phyloP scores from a whole-genome alignment of 2,888 invertebrate species.

The Gerosis bhagava region DNA sequence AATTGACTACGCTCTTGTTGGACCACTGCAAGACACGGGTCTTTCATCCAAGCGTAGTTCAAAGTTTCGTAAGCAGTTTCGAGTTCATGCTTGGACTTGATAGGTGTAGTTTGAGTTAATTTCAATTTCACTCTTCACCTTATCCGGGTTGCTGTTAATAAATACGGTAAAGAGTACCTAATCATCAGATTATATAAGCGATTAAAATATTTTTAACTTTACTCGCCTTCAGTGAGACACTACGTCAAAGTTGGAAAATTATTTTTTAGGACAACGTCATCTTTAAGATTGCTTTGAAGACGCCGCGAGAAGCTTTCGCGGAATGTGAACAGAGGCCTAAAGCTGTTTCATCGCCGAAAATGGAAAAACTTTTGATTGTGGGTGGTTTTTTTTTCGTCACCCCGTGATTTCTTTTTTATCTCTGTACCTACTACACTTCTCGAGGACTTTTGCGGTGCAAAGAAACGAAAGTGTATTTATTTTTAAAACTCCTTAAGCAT shows the following conservation, averaged over 20 bases:
- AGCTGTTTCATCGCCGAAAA: conserved; percentile 59
- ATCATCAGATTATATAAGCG: too few relatives aligned
- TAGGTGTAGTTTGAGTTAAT: too few relatives aligned
- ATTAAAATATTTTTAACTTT: too few relatives aligned
- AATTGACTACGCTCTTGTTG: too few relatives aligned
- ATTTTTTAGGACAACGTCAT: conserved; percentile 34
- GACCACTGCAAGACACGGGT: too few relatives aligned
- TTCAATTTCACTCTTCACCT: too few relatives aligned
- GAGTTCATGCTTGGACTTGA: too few relatives aligned
- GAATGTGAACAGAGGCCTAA: conserved; percentile 40
- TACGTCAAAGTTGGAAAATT: conserved; percentile 15
- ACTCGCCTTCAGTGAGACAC: neutral
- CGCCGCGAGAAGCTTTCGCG: conserved; percentile 38
- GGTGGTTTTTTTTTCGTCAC: conserved; percentile 59
- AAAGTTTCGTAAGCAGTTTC: too few relatives aligned
- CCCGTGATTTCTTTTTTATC: conserved; percentile 49
- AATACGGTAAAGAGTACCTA: too few relatives aligned
- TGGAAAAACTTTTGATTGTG: conserved; percentile 77
- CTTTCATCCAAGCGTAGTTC: too few relatives aligned
- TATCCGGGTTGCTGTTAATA: too few relatives aligned
- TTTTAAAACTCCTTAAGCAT: conserved; percentile 2
- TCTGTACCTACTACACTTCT: conserved; percentile 8
- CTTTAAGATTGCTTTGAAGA: conserved; percentile 49
- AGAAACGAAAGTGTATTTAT: conserved; percentile 10
- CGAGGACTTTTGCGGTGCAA: conserved; percentile 31